Conservation (phyloP, 2,888 invertebrate genomes). For the Torymus aiolomorphi region DNA sequence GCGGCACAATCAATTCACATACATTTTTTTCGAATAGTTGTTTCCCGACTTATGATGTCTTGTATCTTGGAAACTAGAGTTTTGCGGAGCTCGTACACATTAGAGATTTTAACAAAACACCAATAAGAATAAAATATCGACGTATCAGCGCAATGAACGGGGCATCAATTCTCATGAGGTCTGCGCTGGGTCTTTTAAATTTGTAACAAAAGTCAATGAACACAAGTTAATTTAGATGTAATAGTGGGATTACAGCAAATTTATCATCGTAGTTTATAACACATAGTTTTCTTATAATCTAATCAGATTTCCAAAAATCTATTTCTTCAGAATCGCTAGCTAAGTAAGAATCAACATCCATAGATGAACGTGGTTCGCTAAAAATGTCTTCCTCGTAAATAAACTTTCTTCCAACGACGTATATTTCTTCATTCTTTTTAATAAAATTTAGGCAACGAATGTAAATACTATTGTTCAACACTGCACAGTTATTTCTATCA, state of each 20-base stretch:
- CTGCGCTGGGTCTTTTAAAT: no score
- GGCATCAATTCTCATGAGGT: no score
- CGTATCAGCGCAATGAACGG: no score
- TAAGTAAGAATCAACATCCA: not conserved
- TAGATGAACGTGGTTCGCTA: not conserved
- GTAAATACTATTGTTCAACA: not conserved
- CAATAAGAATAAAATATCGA: no score
- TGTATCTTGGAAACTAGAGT: no score
- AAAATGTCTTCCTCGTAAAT: not conserved
- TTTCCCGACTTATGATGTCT: no score
- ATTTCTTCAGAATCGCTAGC: not conserved
- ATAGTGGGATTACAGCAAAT: not conserved
- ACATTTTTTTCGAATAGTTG: no score
- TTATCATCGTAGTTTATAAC: not conserved
- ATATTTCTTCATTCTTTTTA: not conserved
- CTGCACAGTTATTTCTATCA: not conserved
- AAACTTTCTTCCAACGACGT: not conserved
- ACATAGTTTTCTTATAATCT: not conserved
- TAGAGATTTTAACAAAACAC: no score
- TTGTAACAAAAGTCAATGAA: no score
- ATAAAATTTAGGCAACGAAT: not conserved
- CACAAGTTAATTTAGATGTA: not conserved
- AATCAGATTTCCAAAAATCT: not conserved
- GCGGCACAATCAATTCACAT: no score
- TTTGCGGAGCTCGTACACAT: no score